Evolutionary conservation across 92 coral and sea anemone genomes (phyloP), one percentile per base, ranked within the genome.

Genomic region (Bergia sp.): DNA sequence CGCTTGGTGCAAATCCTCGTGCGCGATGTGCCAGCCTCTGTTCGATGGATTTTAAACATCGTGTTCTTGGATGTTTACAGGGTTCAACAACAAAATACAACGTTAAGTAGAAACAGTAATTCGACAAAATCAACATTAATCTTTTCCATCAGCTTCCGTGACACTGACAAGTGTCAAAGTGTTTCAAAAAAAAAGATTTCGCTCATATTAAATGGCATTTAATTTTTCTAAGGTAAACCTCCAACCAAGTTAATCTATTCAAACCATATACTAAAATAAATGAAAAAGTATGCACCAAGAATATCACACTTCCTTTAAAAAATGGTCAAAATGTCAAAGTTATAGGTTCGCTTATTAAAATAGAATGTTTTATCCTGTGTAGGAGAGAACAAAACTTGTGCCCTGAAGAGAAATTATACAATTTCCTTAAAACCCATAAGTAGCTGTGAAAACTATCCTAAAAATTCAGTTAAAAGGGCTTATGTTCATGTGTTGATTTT

Each of bases 141-240:
- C 37, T 69, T 37, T 66, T 37, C 58, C 57, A 40, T 23, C 23
- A 23, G 23, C 40, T 84, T 73, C 45, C 87, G 87, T 84, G 87
- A 84, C 87, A 67, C 40, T 80, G 85, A 37, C 47, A 80, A 69
- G 79, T 47, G 86, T 82, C 73, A 84, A 50, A 38, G 4, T 11
- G 37, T 9, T 36, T 7, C 13, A 37, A 80, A 2, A 57, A 40
- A 18, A 0, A 53, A 3, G 21, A 15, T 10, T 0, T 61, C 45
- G n/a, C 49, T 49, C 44, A 80, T 15, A 38, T 12, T 6, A 81
- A 81, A 66, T 23, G 80, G 41, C 80, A 76, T 3, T 76, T 76
- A 41, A 41, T 20, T 71, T 44, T 66, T 84, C 57, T 23, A n/a
- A 39, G 21, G 49, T 18, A 41, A 82, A 18, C 77, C 20, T 42